Percentiles rank a stretch among this genome's conserved stretches.
These are phyloP conservation scores for Dasyurus viverrinus DNA, from an alignment of 2,113 vertebrate genomes.

Conservation along the genomic window DNA sequence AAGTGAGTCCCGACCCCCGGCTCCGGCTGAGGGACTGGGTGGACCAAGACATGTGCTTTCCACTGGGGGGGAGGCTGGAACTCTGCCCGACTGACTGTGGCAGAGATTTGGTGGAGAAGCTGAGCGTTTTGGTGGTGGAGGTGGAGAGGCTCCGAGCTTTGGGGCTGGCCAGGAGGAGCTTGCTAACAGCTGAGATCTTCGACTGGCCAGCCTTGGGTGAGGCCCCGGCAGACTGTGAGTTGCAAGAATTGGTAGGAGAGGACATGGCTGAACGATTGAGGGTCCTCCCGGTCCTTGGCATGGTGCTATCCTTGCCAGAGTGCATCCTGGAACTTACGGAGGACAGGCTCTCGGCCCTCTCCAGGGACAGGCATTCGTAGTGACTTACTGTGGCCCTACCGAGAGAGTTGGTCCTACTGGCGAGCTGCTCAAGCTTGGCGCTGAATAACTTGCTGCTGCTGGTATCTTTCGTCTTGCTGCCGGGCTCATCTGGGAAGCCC, in stretches of 20 bases:
- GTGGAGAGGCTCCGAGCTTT: slow-evolving; percentile 93
- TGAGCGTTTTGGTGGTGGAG: slow-evolving; percentile 95
- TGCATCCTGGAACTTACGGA: slow-evolving; percentile 88
- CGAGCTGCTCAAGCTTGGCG: slow-evolving; percentile 94
- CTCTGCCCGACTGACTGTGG: slow-evolving; percentile 93
- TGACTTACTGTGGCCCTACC: slow-evolving; percentile 88
- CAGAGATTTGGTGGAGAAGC: slow-evolving; percentile 97
- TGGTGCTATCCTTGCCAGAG: slow-evolving; percentile 90
- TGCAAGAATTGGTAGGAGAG: slow-evolving; percentile 82
- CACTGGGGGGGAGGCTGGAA: slow-evolving; percentile 88
- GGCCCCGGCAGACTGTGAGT: slow-evolving; percentile 84
- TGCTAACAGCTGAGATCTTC: slow-evolving; percentile 96
- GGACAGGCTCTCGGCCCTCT: slow-evolving; percentile 93
- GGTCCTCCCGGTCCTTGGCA: slow-evolving; percentile 92
- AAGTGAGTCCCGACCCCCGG: slow-evolving; percentile 88
- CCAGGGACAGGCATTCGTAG: slow-evolving; percentile 94
- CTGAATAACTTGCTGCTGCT: slow-evolving; percentile 94
- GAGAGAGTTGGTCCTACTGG: slow-evolving; percentile 94
- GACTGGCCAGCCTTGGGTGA: slow-evolving; percentile 91
- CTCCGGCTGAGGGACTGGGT: slow-evolving; percentile 96
- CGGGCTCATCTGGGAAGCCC: slow-evolving; percentile 85
- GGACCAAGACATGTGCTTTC: slow-evolving; percentile 94
- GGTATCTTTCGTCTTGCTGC: slow-evolving; percentile 85
- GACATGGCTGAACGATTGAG: slow-evolving; percentile 87
- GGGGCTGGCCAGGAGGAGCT: slow-evolving; percentile 95